Evolutionary conservation across 2,113 vertebrate species (phyloP).

Genomic region (Hippoglossus stenolepis): DNA sequence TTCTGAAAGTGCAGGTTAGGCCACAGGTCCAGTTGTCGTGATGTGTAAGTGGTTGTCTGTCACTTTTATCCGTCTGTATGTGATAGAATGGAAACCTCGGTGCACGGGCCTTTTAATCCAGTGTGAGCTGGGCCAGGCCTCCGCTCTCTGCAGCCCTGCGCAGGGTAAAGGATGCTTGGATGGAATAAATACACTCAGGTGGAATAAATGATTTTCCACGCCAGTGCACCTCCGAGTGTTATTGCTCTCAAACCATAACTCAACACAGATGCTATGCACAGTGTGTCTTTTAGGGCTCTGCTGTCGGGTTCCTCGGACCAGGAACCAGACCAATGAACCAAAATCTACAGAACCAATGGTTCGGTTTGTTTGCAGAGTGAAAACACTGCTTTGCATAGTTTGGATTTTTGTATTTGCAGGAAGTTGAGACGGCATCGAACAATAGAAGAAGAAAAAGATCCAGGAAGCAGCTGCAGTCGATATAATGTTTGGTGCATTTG

Average conservation of each 20-base stretch:
- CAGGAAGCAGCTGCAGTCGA: no score
- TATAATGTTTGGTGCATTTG: no score
- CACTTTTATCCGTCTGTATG: neutral
- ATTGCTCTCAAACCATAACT: neutral
- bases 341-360: no score
- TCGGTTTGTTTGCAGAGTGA: no score
- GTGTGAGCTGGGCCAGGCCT: neutral
- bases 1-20: neutral
- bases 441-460: neutral
- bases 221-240: neutral
- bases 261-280: neutral
- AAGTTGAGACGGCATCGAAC: neutral
- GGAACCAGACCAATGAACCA: no score
- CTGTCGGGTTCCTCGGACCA: neutral
- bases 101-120: neutral
- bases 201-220: neutral
- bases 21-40: neutral
- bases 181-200: neutral
- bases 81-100: neutral
- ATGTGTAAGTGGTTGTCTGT: neutral
- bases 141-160: neutral
- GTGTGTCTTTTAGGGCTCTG: neutral
- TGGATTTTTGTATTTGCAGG: no score
- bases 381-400: no score
- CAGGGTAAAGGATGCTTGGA: no score